phyloP scores from a whole-genome alignment of 2,113 vertebrate genomes.

The Origma solitaria region DNA sequence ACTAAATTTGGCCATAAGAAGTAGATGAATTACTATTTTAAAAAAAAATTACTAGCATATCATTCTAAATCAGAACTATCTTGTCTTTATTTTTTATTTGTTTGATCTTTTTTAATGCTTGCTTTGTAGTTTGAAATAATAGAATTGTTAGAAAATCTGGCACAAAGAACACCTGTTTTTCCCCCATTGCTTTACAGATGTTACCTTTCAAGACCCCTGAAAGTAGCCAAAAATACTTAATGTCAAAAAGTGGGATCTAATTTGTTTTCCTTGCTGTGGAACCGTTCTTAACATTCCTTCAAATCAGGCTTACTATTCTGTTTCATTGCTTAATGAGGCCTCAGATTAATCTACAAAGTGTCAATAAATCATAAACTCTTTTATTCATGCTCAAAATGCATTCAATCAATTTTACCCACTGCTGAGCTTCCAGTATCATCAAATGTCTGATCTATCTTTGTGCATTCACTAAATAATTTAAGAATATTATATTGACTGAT shows the following conservation, averaged over 20 bases:
- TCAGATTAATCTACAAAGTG: slow-evolving; percentile 56
- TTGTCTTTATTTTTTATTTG: neutral
- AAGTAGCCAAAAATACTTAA: neutral
- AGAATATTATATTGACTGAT: slow-evolving; percentile 40
- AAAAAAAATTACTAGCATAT: neutral
- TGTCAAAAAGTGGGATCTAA: neutral
- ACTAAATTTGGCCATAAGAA: neutral
- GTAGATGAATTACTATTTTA: neutral
- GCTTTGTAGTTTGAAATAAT: neutral
- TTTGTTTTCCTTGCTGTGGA: neutral
- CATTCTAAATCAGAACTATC: neutral
- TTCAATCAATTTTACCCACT: slow-evolving; percentile 63
- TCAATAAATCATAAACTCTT: slow-evolving; percentile 67
- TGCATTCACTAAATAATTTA: slow-evolving; percentile 62
- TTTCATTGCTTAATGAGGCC: slow-evolving; percentile 12
- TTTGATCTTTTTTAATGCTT: neutral
- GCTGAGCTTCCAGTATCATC: slow-evolving; percentile 55
- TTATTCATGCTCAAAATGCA: slow-evolving; percentile 48
- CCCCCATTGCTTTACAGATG: neutral
- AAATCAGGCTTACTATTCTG: slow-evolving; percentile 24
- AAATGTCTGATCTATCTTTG: slow-evolving; percentile 44
- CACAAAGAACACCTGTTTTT: neutral
- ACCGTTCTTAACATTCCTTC: slow-evolving; percentile 9
- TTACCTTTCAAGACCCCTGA: neutral
- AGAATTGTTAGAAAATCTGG: neutral